Conservation (phyloP, 2,797 vertebrate species). For the Nyctibius grandis region DNA sequence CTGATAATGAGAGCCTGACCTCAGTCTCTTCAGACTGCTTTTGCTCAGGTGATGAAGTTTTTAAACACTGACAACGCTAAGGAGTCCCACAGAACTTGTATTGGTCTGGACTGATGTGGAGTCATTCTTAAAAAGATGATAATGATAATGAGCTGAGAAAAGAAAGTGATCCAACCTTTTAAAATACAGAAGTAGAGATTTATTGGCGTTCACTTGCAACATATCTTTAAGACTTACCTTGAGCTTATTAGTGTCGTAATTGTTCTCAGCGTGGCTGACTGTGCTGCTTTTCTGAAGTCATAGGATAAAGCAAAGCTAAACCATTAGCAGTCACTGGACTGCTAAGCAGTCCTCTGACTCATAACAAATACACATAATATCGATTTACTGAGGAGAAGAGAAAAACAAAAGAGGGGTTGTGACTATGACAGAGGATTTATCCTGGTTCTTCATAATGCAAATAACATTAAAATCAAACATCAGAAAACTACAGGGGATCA, state of each 20-base stretch:
- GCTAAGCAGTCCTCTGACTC: not conserved
- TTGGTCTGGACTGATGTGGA: fast-evolving
- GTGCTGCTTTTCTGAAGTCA: not conserved
- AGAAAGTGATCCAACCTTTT: not conserved
- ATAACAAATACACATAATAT: not conserved
- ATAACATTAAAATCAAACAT: not conserved
- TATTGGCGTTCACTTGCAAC: not conserved
- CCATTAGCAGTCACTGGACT: not conserved
- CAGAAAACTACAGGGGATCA: not conserved
- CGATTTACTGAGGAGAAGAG: not conserved
- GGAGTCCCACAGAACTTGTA: not conserved
- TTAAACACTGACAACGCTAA: not conserved
- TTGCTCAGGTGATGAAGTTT: not conserved
- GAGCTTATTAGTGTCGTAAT: not conserved
- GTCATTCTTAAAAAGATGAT: not conserved
- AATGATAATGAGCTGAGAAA: not conserved
- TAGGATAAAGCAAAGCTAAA: not conserved
- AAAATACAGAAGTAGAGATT: not conserved
- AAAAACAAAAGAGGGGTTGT: not conserved
- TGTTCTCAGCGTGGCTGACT: not conserved
- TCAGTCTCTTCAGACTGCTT: not conserved
- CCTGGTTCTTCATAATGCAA: not conserved
- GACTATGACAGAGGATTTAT: not conserved
- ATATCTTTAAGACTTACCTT: not conserved
- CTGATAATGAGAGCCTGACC: not conserved